Evolutionary conservation across 2,113 vertebrate genomes (phyloP).

Genomic region (Phyllopteryx taeniolatus): DNA sequence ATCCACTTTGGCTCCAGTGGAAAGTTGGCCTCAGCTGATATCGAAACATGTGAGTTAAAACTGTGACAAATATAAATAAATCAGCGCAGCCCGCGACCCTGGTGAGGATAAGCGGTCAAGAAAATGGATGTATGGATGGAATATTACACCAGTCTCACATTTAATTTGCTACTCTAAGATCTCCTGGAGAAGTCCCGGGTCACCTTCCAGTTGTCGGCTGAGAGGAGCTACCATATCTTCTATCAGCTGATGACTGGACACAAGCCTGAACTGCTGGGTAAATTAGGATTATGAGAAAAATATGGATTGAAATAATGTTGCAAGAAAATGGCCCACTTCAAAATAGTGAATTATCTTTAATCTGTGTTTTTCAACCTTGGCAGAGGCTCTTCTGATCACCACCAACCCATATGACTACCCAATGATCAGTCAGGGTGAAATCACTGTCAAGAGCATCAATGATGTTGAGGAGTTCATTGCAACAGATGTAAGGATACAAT

Average conservation of each 20-base stretch:
- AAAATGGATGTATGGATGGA: too few species aligned
- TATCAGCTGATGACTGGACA: constrained; percentile 74
- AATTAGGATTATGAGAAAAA: background rate
- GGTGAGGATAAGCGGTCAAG: too few species aligned
- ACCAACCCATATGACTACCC: constrained; percentile 68
- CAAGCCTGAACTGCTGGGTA: constrained; percentile 71
- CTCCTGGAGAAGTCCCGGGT: constrained; percentile 70
- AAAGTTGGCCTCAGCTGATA: constrained; percentile 90
- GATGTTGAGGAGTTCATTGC: constrained; percentile 63
- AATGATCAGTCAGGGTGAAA: constrained; percentile 69
- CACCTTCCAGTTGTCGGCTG: constrained; percentile 72
- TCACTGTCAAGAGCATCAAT: constrained; percentile 66
- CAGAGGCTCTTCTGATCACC: constrained; percentile 64
- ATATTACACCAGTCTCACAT: background rate
- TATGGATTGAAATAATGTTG: background rate
- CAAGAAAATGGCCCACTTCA: background rate
- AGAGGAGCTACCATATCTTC: constrained; percentile 77
- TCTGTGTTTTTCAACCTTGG: constrained; percentile 5
- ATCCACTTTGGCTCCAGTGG: constrained; percentile 86
- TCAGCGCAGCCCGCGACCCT: too few species aligned
- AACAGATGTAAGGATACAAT: constrained; percentile 56
- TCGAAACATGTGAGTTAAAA: constrained; percentile 87
- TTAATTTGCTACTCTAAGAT: constrained; percentile 41
- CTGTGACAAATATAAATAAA: background rate
- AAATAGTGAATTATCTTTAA: background rate